These are phyloP conservation scores for Ips nitidus DNA, from an alignment of 1,140 invertebrate species.

Conservation along the genomic window DNA sequence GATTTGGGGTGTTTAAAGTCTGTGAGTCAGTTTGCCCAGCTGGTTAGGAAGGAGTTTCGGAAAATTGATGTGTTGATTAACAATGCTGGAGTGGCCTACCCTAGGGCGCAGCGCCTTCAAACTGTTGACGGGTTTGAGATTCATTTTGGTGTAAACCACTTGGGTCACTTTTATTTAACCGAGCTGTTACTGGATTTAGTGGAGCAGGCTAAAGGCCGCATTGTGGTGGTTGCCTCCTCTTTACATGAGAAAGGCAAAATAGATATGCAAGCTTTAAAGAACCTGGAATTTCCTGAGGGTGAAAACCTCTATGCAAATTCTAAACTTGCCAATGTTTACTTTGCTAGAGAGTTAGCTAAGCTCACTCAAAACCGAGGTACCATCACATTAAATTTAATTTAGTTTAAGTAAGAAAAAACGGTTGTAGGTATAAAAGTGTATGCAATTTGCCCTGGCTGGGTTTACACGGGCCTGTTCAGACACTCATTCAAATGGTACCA, in stretches of 20 bases:
- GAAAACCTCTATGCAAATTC: slow-evolving; percentile 74
- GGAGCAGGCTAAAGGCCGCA: slow-evolving; percentile 60
- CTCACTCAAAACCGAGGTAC: slow-evolving; percentile 58
- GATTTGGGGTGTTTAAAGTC: slow-evolving; percentile 73
- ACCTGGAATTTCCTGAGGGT: slow-evolving; percentile 54
- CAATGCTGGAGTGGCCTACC: slow-evolving; percentile 71
- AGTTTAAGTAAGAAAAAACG: too few species aligned
- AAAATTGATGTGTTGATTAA: slow-evolving; percentile 74
- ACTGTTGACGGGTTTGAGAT: slow-evolving; percentile 84
- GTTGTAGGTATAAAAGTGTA: slow-evolving; percentile 59
- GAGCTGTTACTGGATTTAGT: slow-evolving; percentile 72
- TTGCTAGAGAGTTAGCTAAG: slow-evolving; percentile 64
- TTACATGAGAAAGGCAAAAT: slow-evolving; percentile 63
- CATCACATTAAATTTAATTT: neutral
- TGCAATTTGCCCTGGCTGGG: slow-evolving; percentile 81
- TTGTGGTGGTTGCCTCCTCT: slow-evolving; percentile 57
- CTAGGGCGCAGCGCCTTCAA: slow-evolving; percentile 54
- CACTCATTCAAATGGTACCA: slow-evolving; percentile 69
- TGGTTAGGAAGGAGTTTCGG: slow-evolving; percentile 62
- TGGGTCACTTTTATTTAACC: slow-evolving; percentile 85
- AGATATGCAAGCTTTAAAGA: slow-evolving; percentile 72
- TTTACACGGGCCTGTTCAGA: slow-evolving; percentile 76
- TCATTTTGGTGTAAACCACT: slow-evolving; percentile 78
- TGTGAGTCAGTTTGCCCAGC: slow-evolving; percentile 66
- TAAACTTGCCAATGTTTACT: slow-evolving; percentile 77